phyloP scores from a whole-genome alignment of 2,888 invertebrate genomes.

The Sarcophaga rosellei region DNA sequence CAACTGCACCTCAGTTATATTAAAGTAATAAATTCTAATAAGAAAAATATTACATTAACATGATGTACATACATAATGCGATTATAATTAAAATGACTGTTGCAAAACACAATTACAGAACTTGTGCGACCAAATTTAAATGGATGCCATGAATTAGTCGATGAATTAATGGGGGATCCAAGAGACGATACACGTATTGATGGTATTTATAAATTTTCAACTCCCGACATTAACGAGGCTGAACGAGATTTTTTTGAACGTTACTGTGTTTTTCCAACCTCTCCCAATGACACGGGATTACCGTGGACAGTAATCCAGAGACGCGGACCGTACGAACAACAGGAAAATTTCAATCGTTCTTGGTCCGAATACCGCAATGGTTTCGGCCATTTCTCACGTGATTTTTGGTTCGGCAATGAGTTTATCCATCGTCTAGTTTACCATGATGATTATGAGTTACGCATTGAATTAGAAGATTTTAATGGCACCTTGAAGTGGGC shows the following conservation, averaged over 20 bases:
- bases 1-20: no score
- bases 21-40: no score
- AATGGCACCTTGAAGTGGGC: conserved; percentile 80
- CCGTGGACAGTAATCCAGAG: conserved; percentile 84
- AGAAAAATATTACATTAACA: no score
- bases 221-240: conserved; percentile 74
- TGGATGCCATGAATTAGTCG: conserved; percentile 80
- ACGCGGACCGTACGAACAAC: conserved; percentile 78
- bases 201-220: conserved; percentile 81
- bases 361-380: conserved; percentile 84
- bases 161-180: not conserved
- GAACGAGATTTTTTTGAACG: conserved; percentile 81
- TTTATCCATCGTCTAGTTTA: conserved; percentile 82
- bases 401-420: conserved; percentile 85
- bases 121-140: conserved; percentile 76
- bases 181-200: conserved; percentile 72
- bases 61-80: no score
- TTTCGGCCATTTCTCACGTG: conserved; percentile 82
- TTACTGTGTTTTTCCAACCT: conserved; percentile 81
- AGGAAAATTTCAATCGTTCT: conserved; percentile 83
- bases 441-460: conserved; percentile 75
- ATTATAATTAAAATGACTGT: not conserved
- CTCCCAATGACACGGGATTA: conserved; percentile 74
- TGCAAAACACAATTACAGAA: conserved; percentile 68
- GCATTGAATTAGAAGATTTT: conserved; percentile 71